Base-by-base conservation (phyloP, 2,888 invertebrate genomes). In the Limnephilus auricula region DNA sequence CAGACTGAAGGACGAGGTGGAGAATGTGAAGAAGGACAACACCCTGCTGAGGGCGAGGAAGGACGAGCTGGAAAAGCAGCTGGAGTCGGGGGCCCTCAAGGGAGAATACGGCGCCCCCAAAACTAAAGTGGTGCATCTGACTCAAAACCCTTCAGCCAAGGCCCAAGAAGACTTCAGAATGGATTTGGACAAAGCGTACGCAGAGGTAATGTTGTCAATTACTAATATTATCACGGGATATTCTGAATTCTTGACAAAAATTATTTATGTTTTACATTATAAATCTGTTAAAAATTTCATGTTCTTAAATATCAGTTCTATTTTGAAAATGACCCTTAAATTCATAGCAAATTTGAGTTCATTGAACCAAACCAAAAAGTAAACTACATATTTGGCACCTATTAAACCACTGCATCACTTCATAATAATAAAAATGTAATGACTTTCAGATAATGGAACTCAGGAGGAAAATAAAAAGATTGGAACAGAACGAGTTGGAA, bases 71-170 rank as follows among this genome's bases (percentile, higher is more conserved):
- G 97, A 97, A 94, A 94, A 96, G 83, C 97, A 98, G 94, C 94
- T 98, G 65, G 98, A 98, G 93, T 96, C 96, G 93, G 45, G 91
- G 18, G 92, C 92, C 4, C 80, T 92, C 31, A 92, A 91, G 84
- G 92, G 91, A 25, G 91, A 92, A 31, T 90, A 89, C 34, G 91
- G 89, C 13, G 86, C 86, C 32, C 86, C 91, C 31, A 91, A 91
- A 50, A 89, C 90, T 40, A 92, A 92, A 91, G 92, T 92, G 80
- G 94, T 98, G 3, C 98, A 98, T 94, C 95, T 97, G 84, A 96
- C 96, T 15, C 96, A 97, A 93, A 98, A 98, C 95, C 98, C 98
- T 0, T 96, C 98, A 0, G 95, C 97, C 0, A 96, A 97, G 93
- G 97, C 97, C 0, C 96, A 97, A 89, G 96, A 97, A 92, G 96